Evolutionary conservation across 2,113 vertebrate species (phyloP).

Genomic region (Xenopus tropicalis): UCB_Xtro_10.0 CM004451.2:72214001-72214500

Average conservation of each 20-base stretch:
- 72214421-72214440: conserved; percentile 38
- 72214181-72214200: too few relatives aligned
- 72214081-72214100: too few relatives aligned
- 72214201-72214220: too few relatives aligned
- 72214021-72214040: too few relatives aligned
- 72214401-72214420: conserved; percentile 29
- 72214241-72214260: background rate
- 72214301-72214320: conserved; percentile 6
- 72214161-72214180: too few relatives aligned
- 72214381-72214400: conserved; percentile 26
- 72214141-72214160: too few relatives aligned
- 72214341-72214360: conserved; percentile 18
- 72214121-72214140: too few relatives aligned
- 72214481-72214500: background rate
- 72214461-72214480: conserved; percentile 13
- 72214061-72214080: too few relatives aligned
- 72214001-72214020: too few relatives aligned
- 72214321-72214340: conserved; percentile 24
- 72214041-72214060: too few relatives aligned
- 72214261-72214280: background rate
- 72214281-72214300: conserved; percentile 11
- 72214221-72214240: background rate
- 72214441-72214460: conserved; percentile 21
- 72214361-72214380: conserved; percentile 39
- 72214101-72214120: too few relatives aligned